Evolutionary conservation across 2,888 invertebrate species (phyloP), one percentile per base, ranked within the genome.

Genomic region (Drosophila ustulata): DNA sequence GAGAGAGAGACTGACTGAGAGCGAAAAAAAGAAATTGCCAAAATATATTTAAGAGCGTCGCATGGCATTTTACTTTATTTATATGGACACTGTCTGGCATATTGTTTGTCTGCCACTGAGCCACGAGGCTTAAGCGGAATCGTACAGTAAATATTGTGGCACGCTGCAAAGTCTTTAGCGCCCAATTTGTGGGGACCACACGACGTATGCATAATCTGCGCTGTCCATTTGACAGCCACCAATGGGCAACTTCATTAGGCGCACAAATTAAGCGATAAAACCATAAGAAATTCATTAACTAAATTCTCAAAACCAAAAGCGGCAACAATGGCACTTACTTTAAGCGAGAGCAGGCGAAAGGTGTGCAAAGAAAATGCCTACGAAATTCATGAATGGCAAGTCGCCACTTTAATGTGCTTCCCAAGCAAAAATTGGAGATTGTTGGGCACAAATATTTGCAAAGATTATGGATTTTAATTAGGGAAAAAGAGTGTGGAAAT

Each of bases 211-310:
- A 82, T 73, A 81, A 83, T 88, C 72, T 79, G 51, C 30, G 62
- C 62, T 71, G 66, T 47, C 51, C 50, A 53, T 66, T 71, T 69
- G 75, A 80, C 74, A 80, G 78, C 63, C 69, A 73, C 68, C 88
- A 69, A 79, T 73, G 64, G 88, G 59, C 71, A 72, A 86, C 87
- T 85, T 85, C 89, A 85, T 85, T 85, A 88, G 72, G 70, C 82
- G 52, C 85, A 77, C 86, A 88, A 88, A 84, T 84, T 82, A 85
- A 85, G 76, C 80, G 73, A 80, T 85, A 89, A 85, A 74, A 63
- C 83, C 71, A 63, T 72, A 74, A 66, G 82, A 89, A 85, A 88
- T 89, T 88, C 89, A 84, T 87, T 87, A 86, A 75, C 82, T 72
- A 73, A 89, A 86, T 88, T 75, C 73, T 70, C 66, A 70, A 66